Base-by-base conservation (phyloP, 2,797 vertebrate genomes). In the Pseudomugil tenellus region DNA sequence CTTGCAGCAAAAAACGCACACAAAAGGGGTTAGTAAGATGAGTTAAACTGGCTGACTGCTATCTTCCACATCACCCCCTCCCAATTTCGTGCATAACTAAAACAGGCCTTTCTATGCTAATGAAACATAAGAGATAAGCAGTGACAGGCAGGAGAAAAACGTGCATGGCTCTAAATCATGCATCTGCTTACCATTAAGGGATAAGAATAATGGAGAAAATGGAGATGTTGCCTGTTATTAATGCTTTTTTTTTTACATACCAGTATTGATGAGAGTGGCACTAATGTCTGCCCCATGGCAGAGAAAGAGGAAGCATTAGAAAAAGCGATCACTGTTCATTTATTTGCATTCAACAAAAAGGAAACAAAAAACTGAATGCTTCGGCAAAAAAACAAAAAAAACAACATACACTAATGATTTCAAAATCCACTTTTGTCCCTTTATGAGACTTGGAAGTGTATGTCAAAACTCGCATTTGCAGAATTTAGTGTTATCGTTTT, bases 211-310 rank as follows among this genome's bases (percentile, higher is more conserved):
- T 75, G 67, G 80, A 78, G 78, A 92, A 91, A 83, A 86, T 80
- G 3, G 78, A 88, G 89, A 80, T 51, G 68, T 90, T 81, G 75
- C 63, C 43, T 41, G 84, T 92, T 94, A 92, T 90, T 92, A 91
- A 94, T 94, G 90, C 89, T 88, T 87, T 81, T 92, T 94, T 92
- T 89, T 93, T 93, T 92, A 92, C 85, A 83, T 83, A 84, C 68
- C 80, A 80, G 84, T 72, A 85, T 89, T 80, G 89, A 88, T 87
- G 76, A 76, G 79, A 70, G 63, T 76, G 84, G 91, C 86, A 88
- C 84, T 94, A 93, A 94, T 94, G 88, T 88, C 67, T 92, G 86
- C 89, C 93, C 92, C 63, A 83, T 89, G 90, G 93, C 87, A 73
- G 70, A 43, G 41, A 17, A 43, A 78, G 74, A 73, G 62, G 67